Evolutionary conservation across 2,888 invertebrate genomes (phyloP), one percentile per base, ranked within the genome.

Genomic region (Seira ritae): DNA sequence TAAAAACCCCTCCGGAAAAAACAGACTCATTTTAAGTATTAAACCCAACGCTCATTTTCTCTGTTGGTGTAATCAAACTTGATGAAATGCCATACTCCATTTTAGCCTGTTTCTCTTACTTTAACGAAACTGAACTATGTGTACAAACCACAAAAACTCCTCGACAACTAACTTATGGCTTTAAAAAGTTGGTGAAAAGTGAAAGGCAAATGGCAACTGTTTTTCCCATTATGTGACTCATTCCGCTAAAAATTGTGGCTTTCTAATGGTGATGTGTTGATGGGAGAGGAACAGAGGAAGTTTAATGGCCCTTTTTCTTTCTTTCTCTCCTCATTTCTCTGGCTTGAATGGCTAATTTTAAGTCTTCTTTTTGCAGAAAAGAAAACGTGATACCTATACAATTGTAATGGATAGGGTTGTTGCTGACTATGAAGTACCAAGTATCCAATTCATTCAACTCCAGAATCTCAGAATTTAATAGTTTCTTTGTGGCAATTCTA

Each of bases 231-330:
- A 76, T 31, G 17, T 12, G 68, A 55, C 37, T 68, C 68, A 68
- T 66, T 76, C 23, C 20, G n/a, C 76, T 69, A 68, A 76, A 76
- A 68, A 31, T 68, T 68, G 76, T 60, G 76, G 76, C 50, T 69
- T 68, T 68, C 17, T 75, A 74, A 74, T 74, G 42, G 42, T 65
- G 42, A 65, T 66, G 74, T 42, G 74, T 15, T 74, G 50, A 74
- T 74, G 74, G 12, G 74, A 42, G 65, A 31, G 19, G 72, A 55
- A 74, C 65, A 42, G 65, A 31, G 19, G 72, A 55, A 74, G 42
- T 37, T 50, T 65, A 65, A 74, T 65, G 65, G 55, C n/a, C 42
- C 3, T 74, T 65, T 17, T 19, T 65, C 42, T n/a, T 74, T 42
- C 42, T 19, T 65, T 73, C 23, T 55, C 37, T 42, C 62, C 24